phyloP scores from a whole-genome alignment of 2,888 invertebrate genomes.

The Athalia rosae region DNA sequence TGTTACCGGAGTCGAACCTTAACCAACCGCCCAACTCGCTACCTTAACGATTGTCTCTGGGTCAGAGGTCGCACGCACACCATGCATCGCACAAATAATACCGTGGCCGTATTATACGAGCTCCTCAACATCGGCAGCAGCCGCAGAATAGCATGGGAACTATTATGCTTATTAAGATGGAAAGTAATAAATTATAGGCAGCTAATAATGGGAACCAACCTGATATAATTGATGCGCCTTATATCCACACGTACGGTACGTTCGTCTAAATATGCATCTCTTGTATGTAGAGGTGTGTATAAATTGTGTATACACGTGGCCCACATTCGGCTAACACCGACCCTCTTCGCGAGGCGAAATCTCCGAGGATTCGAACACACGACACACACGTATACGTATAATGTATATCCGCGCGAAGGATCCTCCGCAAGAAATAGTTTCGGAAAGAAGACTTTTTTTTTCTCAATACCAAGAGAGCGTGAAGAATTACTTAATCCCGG shows the following conservation, averaged over 20 bases:
- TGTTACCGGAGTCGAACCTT: slow-evolving; percentile 53
- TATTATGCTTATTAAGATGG: slow-evolving; percentile 73
- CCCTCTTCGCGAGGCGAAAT: too few relatives aligned
- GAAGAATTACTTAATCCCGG: slow-evolving; percentile 10
- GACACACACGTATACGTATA: background rate
- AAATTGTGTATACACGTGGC: background rate
- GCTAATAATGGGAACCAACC: slow-evolving; percentile 67
- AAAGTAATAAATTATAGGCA: slow-evolving; percentile 72
- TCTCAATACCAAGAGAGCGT: background rate
- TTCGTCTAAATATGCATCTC: background rate
- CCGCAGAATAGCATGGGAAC: slow-evolving; percentile 67
- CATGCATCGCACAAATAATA: slow-evolving; percentile 50
- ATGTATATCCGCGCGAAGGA: background rate
- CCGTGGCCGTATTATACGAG: slow-evolving; percentile 47
- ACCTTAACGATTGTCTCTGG: slow-evolving; percentile 72
- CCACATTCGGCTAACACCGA: background rate
- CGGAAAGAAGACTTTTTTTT: too few relatives aligned
- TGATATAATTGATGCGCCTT: slow-evolving; percentile 42
- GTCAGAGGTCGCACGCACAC: slow-evolving; percentile 68
- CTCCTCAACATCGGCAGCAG: too few relatives aligned
- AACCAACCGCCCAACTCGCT: slow-evolving; percentile 64
- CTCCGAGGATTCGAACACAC: background rate
- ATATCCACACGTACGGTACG: slow-evolving; percentile 5
- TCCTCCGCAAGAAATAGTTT: too few relatives aligned
- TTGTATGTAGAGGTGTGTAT: background rate